phyloP scores from a whole-genome alignment of 1,140 invertebrate species.

The Drosophila varians region DNA sequence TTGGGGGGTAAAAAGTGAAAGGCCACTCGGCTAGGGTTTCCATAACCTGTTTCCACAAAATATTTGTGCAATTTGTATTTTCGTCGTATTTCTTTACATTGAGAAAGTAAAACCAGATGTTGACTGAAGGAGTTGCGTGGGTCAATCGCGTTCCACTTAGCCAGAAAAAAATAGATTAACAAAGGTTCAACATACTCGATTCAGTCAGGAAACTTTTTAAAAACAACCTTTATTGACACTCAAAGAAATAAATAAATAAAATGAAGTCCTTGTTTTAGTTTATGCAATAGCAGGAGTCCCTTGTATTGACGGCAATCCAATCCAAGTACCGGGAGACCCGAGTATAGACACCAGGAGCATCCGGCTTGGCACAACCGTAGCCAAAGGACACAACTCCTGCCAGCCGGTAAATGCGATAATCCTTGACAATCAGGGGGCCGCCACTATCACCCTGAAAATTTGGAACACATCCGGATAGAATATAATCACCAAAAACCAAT shows the following conservation, averaged over 20 bases:
- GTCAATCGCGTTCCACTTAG: slow-evolving; percentile 2
- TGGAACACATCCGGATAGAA: background rate
- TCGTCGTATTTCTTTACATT: slow-evolving; percentile 23
- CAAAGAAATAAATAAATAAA: slow-evolving; percentile 9
- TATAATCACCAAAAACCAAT: no score
- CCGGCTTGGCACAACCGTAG: slow-evolving; percentile 91
- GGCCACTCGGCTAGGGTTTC: slow-evolving; percentile 38
- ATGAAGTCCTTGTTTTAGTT: background rate
- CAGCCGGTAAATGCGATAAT: slow-evolving; percentile 95
- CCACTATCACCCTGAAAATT: slow-evolving; percentile 85
- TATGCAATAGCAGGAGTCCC: slow-evolving; percentile 74
- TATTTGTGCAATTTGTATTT: slow-evolving; percentile 38
- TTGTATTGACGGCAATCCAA: slow-evolving; percentile 77
- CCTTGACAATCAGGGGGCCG: slow-evolving; percentile 93
- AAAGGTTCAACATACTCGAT: no score
- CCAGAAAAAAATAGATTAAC: no score
- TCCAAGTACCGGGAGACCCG: slow-evolving; percentile 75
- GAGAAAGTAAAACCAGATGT: slow-evolving; percentile 53
- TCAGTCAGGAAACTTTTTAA: background rate
- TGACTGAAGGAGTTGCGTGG: slow-evolving; percentile 45
- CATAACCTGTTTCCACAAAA: slow-evolving; percentile 60
- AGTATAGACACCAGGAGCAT: slow-evolving; percentile 90
- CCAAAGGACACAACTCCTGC: slow-evolving; percentile 90
- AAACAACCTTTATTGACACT: background rate
- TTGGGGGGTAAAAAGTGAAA: slow-evolving; percentile 60